Conservation (phyloP, 1,140 invertebrate species). For the Trachelipus rathkii region DNA sequence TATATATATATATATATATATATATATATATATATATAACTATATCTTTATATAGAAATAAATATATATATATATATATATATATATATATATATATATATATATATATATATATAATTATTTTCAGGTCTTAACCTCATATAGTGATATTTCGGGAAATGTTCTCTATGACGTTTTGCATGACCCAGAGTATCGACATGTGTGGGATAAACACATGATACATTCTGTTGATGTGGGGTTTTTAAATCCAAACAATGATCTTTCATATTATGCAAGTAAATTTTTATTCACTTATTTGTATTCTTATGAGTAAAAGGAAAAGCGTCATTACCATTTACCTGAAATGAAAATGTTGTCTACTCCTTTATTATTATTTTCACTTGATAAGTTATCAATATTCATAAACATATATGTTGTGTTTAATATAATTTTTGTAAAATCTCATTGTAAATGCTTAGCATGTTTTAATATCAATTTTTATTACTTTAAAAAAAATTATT, state of each 20-base stretch:
- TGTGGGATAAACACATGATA: conserved; percentile 85
- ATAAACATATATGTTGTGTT: too few relatives aligned
- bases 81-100: neutral
- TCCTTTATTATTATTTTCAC: too few relatives aligned
- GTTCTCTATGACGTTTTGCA: conserved; percentile 82
- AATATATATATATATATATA: neutral
- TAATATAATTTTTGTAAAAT: too few relatives aligned
- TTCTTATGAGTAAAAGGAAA: neutral
- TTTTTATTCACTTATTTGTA: conserved; percentile 44
- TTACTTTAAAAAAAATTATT: too few relatives aligned
- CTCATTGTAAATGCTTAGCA: too few relatives aligned
- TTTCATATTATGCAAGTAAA: conserved; percentile 87
- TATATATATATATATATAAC: neutral
- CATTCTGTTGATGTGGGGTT: conserved; percentile 79
- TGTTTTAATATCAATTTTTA: too few relatives aligned
- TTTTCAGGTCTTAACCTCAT: conserved; percentile 64
- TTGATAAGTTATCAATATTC: too few relatives aligned
- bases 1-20: conserved; percentile 22
- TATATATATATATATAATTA: conserved; percentile 17
- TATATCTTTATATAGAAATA: neutral
- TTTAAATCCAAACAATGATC: conserved; percentile 86
- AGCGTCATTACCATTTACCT: too few relatives aligned
- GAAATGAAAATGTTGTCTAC: too few relatives aligned
- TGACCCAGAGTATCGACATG: conserved; percentile 78
- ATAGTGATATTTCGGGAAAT: conserved; percentile 67